Evolutionary conservation across 1,140 invertebrate species (phyloP).

Genomic region (Hyphantria cunea): DNA sequence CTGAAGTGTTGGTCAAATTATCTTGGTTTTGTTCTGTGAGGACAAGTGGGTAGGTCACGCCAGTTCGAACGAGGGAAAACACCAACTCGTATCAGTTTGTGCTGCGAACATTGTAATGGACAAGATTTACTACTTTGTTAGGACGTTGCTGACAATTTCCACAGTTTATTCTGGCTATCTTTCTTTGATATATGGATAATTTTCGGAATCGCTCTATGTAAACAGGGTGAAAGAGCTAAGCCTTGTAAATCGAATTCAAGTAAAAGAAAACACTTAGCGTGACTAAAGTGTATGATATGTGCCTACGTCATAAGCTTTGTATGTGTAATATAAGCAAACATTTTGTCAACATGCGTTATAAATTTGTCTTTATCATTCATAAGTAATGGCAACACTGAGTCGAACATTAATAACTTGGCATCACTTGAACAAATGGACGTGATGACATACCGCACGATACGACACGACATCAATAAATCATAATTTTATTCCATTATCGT

Average conservation of each 20-base stretch:
- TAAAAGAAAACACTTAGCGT: too few species aligned
- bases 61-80: too few species aligned
- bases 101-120: background rate
- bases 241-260: background rate
- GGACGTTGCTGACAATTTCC: constrained; percentile 5
- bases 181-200: constrained; percentile 1
- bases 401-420: too few species aligned
- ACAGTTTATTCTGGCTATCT: constrained; percentile 1
- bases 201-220: too few species aligned
- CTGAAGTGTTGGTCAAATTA: too few species aligned
- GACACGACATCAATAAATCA: constrained; percentile 11
- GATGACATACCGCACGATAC: background rate
- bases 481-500: constrained; percentile 19
- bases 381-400: background rate
- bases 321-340: too few species aligned
- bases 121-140: constrained; percentile 4
- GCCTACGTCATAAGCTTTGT: too few species aligned
- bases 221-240: too few species aligned
- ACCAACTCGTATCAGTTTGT: background rate
- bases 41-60: too few species aligned
- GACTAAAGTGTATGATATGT: too few species aligned
- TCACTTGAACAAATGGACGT: background rate
- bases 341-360: too few species aligned
- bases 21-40: too few species aligned
- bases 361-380: background rate